Conservation (phyloP, 1,140 invertebrate species). For the Apis florea region DNA sequence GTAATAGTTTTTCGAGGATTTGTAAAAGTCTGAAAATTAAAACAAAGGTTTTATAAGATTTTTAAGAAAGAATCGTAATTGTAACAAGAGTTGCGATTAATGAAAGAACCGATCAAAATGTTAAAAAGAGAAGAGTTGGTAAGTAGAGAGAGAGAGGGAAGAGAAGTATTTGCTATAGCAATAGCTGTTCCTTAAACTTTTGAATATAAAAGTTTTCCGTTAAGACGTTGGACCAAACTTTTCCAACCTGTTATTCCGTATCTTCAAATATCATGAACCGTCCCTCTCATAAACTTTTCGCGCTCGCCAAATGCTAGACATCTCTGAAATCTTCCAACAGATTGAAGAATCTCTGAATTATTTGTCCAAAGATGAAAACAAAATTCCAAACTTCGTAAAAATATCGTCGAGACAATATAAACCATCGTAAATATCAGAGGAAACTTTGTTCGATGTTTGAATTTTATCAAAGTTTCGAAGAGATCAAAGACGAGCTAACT, state of each 20-base stretch:
- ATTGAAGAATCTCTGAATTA: background rate
- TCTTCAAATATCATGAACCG: background rate
- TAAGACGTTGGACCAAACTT: background rate
- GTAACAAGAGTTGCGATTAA: background rate
- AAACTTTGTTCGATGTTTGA: background rate
- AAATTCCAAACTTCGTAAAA: background rate
- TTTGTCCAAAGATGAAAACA: background rate
- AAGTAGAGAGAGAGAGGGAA: background rate
- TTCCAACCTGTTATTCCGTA: background rate
- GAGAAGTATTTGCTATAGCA: background rate
- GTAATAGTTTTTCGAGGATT: too few relatives aligned
- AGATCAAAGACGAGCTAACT: too few relatives aligned
- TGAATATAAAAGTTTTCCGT: background rate
- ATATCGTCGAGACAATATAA: background rate
- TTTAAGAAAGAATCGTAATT: background rate
- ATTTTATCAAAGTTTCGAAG: too few relatives aligned
- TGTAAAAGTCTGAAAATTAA: too few relatives aligned
- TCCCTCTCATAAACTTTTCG: background rate
- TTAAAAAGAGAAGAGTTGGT: background rate
- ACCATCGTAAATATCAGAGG: too few relatives aligned
- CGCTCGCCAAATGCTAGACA: background rate
- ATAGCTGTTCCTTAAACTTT: background rate
- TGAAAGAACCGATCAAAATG: background rate
- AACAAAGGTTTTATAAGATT: too few relatives aligned
- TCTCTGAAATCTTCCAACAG: background rate